Conservation (phyloP, 1,140 invertebrate genomes). For the Rhopalosiphum padi region DNA sequence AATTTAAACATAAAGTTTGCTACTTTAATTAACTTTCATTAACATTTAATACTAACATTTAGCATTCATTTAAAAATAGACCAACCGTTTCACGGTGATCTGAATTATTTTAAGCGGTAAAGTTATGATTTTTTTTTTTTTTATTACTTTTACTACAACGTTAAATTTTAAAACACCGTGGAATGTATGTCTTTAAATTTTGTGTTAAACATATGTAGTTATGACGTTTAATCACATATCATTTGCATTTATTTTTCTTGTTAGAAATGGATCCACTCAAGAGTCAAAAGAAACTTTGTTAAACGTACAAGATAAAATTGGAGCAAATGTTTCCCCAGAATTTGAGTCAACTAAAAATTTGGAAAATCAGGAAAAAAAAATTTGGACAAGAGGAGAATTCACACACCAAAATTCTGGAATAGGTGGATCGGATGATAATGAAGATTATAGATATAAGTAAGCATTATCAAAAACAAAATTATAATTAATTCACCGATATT, state of each 20-base stretch:
- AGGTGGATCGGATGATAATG: constrained; percentile 67
- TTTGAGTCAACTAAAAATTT: not conserved
- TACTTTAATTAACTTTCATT: not conserved
- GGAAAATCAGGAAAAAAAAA: constrained; percentile 64
- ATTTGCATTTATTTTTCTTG: not conserved
- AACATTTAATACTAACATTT: not conserved
- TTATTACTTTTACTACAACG: not conserved
- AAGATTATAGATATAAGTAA: constrained; percentile 62
- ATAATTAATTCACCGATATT: not conserved
- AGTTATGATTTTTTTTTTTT: not conserved
- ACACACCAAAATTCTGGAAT: constrained; percentile 75
- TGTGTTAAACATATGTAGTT: not conserved
- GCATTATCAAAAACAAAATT: not conserved
- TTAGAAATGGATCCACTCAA: constrained; percentile 47
- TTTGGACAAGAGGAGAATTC: constrained; percentile 75
- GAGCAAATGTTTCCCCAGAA: not conserved
- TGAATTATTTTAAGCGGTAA: not conserved
- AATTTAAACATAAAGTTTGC: not conserved
- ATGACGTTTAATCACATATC: not conserved
- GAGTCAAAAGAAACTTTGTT: constrained; percentile 7
- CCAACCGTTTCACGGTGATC: not conserved
- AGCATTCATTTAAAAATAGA: constrained; percentile 15
- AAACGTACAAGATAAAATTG: not conserved
- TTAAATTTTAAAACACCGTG: not conserved
- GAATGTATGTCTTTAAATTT: not conserved